phyloP scores from a whole-genome alignment of 37 sponge, comb jelly and placozoan genomes.

The Spongilla lacustris region DNA sequence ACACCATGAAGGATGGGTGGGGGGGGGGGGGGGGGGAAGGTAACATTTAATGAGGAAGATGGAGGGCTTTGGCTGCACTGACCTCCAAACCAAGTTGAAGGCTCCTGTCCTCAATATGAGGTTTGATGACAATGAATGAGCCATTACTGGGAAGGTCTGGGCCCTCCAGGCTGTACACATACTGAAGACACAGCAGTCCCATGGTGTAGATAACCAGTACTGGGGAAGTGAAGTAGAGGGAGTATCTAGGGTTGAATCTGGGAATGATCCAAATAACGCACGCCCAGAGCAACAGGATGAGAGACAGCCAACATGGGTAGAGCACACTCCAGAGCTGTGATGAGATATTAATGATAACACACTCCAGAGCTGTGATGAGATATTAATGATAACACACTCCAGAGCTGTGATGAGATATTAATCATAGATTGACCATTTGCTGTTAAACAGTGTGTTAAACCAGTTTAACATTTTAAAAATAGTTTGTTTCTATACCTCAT shows the following conservation, averaged over 20 bases:
- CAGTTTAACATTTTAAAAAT: no score
- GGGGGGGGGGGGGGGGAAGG: not conserved
- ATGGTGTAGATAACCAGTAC: constrained; percentile 50
- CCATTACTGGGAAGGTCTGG: not conserved
- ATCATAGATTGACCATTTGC: no score
- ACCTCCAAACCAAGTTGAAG: not conserved
- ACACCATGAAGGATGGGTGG: not conserved
- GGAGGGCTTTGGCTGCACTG: not conserved
- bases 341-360: not conserved
- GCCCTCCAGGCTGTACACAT: constrained; percentile 50
- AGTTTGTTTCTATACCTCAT: no score
- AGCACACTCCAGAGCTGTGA: constrained; percentile 70
- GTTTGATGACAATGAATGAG: not conserved
- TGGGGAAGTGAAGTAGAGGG: constrained; percentile 66
- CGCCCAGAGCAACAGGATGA: constrained; percentile 75
- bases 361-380: no score
- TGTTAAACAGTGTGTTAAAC: no score
- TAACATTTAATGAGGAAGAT: no score
- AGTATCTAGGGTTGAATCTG: constrained; percentile 16
- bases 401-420: no score
- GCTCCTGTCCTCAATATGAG: not conserved
- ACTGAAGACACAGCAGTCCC: constrained; percentile 55
- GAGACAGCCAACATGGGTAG: constrained; percentile 68
- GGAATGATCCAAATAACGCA: constrained; percentile 75
- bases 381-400: no score